These are phyloP conservation scores for Protonibea diacanthus DNA, from an alignment of 2,797 vertebrate species.

Conservation along the genomic window DNA sequence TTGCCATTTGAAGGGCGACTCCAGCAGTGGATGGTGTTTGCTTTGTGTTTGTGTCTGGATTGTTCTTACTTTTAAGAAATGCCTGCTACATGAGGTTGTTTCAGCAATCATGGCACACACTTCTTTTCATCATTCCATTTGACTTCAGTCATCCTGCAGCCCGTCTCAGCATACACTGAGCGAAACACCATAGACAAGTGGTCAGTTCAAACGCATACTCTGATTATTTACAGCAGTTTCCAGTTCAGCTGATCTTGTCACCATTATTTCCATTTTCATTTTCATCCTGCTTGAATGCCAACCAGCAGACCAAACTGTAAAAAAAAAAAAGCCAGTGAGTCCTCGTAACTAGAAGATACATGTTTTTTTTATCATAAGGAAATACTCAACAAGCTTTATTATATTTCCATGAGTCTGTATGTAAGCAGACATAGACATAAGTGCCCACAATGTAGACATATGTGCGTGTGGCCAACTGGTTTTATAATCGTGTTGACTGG, in stretches of 20 bases:
- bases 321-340: background rate
- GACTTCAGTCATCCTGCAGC: conserved; percentile 30
- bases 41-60: conserved; percentile 23
- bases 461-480: conserved; percentile 11
- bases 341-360: background rate
- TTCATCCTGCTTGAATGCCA: background rate
- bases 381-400: background rate
- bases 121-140: conserved; percentile 31
- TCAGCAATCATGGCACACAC: conserved; percentile 23
- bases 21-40: conserved; percentile 1
- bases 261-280: conserved; percentile 8
- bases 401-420: background rate
- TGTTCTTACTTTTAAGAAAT: conserved; percentile 33
- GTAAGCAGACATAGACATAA: background rate
- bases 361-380: background rate
- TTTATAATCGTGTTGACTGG: conserved; percentile 4
- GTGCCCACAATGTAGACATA: background rate
- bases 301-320: background rate
- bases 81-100: conserved; percentile 26
- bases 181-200: conserved; percentile 23
- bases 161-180: background rate
- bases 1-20: conserved; percentile 21
- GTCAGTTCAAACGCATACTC: conserved; percentile 9
- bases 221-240: conserved; percentile 6
- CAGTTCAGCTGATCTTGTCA: background rate